Conservation (phyloP, 2,888 invertebrate species). For the Girardia tigrina region DNA sequence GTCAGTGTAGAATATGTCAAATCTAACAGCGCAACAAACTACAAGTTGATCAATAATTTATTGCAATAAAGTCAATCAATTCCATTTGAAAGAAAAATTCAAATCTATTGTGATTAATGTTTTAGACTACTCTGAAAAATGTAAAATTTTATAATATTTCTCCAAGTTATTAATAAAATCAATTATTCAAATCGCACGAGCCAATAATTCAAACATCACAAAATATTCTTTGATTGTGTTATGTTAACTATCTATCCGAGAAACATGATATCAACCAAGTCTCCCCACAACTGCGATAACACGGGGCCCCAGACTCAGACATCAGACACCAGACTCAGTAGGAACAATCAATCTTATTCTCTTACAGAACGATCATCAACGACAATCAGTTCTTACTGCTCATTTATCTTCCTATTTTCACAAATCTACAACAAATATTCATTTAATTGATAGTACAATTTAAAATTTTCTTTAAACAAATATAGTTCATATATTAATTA, state of each 20-base stretch:
- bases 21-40: constrained; percentile 7
- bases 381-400: constrained; percentile 1
- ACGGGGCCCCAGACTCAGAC: background rate
- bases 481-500: background rate
- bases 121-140: constrained; percentile 19
- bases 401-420: constrained; percentile 4
- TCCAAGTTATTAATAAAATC: constrained; percentile 12
- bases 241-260: constrained; percentile 15
- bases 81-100: constrained; percentile 6
- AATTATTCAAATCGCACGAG: constrained; percentile 13
- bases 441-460: background rate
- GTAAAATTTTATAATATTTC: constrained; percentile 19
- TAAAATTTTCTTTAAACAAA: background rate
- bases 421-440: constrained; percentile 16
- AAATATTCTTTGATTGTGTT: background rate
- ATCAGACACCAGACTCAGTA: background rate
- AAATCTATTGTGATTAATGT: constrained; percentile 17
- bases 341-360: constrained; percentile 5
- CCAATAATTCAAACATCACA: constrained; percentile 15
- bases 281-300: background rate
- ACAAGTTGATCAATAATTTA: constrained; percentile 19
- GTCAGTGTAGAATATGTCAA: background rate
- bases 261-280: background rate
- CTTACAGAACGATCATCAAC: background rate
- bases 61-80: constrained; percentile 20